These are phyloP conservation scores for Phaedon cochleariae DNA, from an alignment of 2,888 invertebrate species.

Conservation along the genomic window DNA sequence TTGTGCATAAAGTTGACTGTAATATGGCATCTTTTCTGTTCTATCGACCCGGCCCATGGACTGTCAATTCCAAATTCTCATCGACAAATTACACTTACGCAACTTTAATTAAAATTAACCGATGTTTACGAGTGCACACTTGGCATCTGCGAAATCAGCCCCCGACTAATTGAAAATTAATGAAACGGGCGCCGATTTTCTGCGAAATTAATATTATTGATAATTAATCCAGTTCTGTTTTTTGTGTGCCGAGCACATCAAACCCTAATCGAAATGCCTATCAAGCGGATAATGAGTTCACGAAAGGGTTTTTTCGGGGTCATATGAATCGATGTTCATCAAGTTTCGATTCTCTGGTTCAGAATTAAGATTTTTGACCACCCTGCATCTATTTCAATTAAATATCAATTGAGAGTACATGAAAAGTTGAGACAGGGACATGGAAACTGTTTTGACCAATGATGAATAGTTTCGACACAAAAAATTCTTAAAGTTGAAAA, in stretches of 20 bases:
- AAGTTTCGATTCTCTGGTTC: too few relatives aligned
- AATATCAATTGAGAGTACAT: too few relatives aligned
- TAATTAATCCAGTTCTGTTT: slow-evolving; percentile 32
- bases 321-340: not conserved
- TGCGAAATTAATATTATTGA: slow-evolving; percentile 40
- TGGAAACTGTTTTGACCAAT: too few relatives aligned
- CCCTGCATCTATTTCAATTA: too few relatives aligned
- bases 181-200: slow-evolving; percentile 37
- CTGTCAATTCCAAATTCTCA: slow-evolving; percentile 18
- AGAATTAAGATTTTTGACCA: too few relatives aligned
- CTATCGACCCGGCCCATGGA: slow-evolving; percentile 15
- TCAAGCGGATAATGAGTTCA: slow-evolving; percentile 31
- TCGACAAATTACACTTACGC: slow-evolving; percentile 44
- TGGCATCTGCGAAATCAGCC: slow-evolving; percentile 25
- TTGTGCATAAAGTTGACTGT: too few relatives aligned
- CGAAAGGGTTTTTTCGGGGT: slow-evolving; percentile 18
- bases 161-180: slow-evolving; percentile 39
- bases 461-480: too few relatives aligned
- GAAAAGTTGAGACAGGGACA: too few relatives aligned
- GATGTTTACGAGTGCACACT: slow-evolving; percentile 35
- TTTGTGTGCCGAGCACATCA: slow-evolving; percentile 29
- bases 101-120: slow-evolving; percentile 46
- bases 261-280: slow-evolving; percentile 32
- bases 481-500: too few relatives aligned
- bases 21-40: slow-evolving; percentile 40